These are phyloP conservation scores for Todiramphus saurophagus DNA, from an alignment of 2,113 vertebrate species.

Conservation along the genomic window DNA sequence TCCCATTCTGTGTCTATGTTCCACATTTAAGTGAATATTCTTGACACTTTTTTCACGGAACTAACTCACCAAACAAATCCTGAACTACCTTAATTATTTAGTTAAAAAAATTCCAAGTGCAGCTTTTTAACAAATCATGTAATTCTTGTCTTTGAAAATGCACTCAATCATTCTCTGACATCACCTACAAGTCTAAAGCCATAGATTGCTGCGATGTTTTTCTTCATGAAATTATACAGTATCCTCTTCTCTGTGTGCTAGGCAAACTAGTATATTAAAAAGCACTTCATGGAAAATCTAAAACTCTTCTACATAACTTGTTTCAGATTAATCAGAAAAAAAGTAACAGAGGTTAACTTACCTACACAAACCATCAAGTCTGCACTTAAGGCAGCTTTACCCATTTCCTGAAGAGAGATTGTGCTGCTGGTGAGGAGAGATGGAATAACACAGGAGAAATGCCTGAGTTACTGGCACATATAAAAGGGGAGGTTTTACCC, in stretches of 20 bases:
- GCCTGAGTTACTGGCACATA: background rate
- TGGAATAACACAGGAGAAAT: background rate
- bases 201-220: background rate
- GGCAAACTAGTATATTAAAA: background rate
- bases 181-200: background rate
- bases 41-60: background rate
- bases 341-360: background rate
- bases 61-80: background rate
- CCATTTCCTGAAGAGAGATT: background rate
- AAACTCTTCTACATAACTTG: background rate
- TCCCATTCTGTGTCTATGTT: background rate
- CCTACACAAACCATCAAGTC: background rate
- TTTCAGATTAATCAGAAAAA: background rate
- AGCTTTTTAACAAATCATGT: background rate
- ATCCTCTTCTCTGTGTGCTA: background rate
- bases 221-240: background rate
- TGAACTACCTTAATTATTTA: background rate
- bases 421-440: background rate
- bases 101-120: background rate
- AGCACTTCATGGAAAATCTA: background rate
- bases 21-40: background rate
- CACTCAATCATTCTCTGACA: background rate
- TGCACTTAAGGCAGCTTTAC: background rate
- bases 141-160: background rate
- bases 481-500: background rate